Evolutionary conservation across 2,113 vertebrate species (phyloP).

Genomic region (Ranitomeya imitator): DNA sequence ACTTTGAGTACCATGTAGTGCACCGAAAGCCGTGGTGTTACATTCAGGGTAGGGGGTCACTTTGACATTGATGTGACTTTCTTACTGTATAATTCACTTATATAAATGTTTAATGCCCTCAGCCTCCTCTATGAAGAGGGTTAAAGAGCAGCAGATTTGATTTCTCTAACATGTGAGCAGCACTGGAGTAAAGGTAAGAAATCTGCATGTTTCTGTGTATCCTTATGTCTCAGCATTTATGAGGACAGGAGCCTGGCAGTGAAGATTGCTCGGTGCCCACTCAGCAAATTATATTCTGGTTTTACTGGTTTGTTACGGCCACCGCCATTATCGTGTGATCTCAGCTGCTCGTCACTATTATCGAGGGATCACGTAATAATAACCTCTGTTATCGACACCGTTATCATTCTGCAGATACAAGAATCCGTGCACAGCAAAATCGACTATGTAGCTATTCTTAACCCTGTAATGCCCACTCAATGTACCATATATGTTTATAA

Average conservation of each 20-base stretch:
- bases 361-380: not conserved
- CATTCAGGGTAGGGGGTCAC: not conserved
- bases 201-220: not conserved
- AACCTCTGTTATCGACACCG: not conserved
- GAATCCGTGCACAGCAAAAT: not conserved
- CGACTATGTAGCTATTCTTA: not conserved
- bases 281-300: constrained; percentile 36
- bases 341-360: not conserved
- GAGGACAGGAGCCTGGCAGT: not conserved
- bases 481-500: not conserved
- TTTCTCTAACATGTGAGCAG: not conserved
- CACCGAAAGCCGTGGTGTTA: not conserved
- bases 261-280: not conserved
- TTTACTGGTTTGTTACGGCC: constrained; percentile 20
- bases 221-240: not conserved
- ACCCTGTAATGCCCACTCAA: not conserved
- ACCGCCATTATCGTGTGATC: not conserved
- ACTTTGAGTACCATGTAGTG: not conserved
- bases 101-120: not conserved
- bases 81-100: not conserved
- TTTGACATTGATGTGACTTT: not conserved
- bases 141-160: not conserved
- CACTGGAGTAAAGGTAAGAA: not conserved
- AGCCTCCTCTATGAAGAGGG: not conserved
- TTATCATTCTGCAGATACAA: not conserved